Conservation (phyloP, 2,888 invertebrate species). For the Anticlea derivata region DNA sequence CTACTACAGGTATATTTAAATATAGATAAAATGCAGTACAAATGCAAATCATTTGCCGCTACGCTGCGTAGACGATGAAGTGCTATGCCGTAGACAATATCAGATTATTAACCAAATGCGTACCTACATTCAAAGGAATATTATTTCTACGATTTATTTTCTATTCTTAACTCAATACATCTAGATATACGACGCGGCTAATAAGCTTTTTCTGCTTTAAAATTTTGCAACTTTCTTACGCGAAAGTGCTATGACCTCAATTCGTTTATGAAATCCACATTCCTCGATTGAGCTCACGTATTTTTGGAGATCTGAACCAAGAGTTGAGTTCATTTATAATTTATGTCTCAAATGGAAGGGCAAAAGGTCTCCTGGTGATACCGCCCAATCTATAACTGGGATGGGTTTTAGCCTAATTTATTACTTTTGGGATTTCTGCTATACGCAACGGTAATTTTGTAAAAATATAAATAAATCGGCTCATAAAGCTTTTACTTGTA, state of each 20-base stretch:
- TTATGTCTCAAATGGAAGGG: constrained; percentile 21
- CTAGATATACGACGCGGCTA: too few species aligned
- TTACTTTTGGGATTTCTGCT: constrained; percentile 16
- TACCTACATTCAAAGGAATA: background rate
- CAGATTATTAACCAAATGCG: background rate
- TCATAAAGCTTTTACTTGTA: too few species aligned
- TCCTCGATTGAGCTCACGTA: background rate
- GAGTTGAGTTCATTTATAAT: constrained; percentile 21
- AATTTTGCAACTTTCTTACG: background rate
- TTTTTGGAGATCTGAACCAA: constrained; percentile 11
- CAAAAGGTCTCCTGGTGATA: constrained; percentile 21
- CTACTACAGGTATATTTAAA: too few species aligned
- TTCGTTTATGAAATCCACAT: background rate
- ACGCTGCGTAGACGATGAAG: background rate
- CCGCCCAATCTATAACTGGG: constrained; percentile 16
- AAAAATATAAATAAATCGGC: constrained; percentile 6
- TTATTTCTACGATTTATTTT: background rate
- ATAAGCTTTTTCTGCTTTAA: too few species aligned
- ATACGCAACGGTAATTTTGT: constrained; percentile 1
- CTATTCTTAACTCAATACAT: too few species aligned
- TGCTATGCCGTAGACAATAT: constrained; percentile 14
- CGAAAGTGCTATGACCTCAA: constrained; percentile 4
- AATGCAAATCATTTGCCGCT: too few species aligned
- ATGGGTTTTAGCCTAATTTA: constrained; percentile 22
- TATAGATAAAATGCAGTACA: too few species aligned